phyloP scores from a whole-genome alignment of 2,113 vertebrate genomes.

The Hylia prasina region DNA sequence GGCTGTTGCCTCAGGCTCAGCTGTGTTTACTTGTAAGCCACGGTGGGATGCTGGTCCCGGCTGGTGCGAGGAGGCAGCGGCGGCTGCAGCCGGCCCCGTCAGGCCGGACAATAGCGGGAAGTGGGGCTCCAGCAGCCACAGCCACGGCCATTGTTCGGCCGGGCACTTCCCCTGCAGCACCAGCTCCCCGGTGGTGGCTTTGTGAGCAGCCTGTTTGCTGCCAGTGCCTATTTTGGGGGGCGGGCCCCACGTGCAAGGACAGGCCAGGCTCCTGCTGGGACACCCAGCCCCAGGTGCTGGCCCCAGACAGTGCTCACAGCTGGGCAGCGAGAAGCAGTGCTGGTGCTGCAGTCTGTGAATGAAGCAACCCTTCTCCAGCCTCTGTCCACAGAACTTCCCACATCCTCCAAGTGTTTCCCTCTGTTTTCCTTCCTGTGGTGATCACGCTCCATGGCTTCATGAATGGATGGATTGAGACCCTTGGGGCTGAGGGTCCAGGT shows the following conservation, averaged over 20 bases:
- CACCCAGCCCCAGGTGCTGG: background rate
- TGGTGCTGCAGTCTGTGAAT: background rate
- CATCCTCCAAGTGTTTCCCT: background rate
- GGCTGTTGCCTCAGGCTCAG: background rate
- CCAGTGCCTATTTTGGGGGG: background rate
- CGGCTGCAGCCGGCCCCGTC: background rate
- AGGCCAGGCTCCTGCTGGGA: background rate
- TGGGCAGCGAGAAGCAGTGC: accelerated
- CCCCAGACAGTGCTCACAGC: background rate
- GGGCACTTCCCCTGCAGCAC: background rate
- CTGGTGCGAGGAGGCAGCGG: accelerated
- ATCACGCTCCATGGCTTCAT: background rate
- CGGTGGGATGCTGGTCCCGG: accelerated
- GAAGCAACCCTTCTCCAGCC: background rate
- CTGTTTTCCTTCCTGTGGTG: background rate
- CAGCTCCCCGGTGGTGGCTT: background rate
- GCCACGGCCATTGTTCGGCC: constrained; percentile 5
- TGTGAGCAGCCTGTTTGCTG: background rate
- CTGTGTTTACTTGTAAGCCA: background rate
- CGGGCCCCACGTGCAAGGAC: background rate
- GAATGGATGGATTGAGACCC: background rate
- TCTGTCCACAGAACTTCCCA: background rate
- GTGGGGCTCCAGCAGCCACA: background rate
- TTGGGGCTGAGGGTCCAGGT: background rate
- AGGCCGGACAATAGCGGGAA: constrained; percentile 71